These are phyloP conservation scores for Brachionus koreanus DNA, from an alignment of 1,140 invertebrate species.

Conservation along the genomic window DNA sequence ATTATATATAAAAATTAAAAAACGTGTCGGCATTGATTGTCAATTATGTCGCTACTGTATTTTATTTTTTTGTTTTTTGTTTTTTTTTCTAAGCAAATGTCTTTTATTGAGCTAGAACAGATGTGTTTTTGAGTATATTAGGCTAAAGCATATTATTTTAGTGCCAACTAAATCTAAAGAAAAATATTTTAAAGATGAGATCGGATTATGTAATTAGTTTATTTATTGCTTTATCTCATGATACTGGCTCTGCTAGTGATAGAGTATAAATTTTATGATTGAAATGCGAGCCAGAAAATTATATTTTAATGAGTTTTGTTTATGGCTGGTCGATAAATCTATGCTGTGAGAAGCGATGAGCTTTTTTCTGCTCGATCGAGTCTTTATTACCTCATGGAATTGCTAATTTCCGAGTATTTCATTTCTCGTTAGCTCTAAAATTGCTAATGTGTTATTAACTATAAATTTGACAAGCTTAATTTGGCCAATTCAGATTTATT, in stretches of 20 bases:
- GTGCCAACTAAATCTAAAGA: neutral
- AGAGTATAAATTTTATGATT: slow-evolving; percentile 3
- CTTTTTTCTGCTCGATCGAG: neutral
- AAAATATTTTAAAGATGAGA: neutral
- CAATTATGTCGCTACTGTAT: neutral
- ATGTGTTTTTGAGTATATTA: neutral
- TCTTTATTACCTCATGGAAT: slow-evolving; percentile 8
- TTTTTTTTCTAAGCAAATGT: neutral
- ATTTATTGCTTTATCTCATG: slow-evolving; percentile 29
- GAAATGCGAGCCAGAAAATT: neutral
- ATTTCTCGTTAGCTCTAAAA: neutral
- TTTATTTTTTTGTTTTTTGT: neutral
- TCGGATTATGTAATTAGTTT: slow-evolving; percentile 35
- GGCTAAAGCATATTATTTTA: neutral
- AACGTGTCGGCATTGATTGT: slow-evolving; percentile 8
- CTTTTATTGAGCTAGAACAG: neutral
- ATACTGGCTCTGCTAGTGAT: neutral
- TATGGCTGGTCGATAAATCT: slow-evolving; percentile 3
- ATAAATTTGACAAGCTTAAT: slow-evolving; percentile 3
- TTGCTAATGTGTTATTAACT: neutral
- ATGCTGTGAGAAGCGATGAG: neutral
- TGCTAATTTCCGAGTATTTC: slow-evolving; percentile 1
- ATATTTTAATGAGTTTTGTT: slow-evolving; percentile 19
- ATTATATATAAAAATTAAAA: neutral
- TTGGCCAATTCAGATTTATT: neutral